These are phyloP conservation scores for Eubucco bourcierii DNA, from an alignment of 2,113 vertebrate species.

Conservation along the genomic window DNA sequence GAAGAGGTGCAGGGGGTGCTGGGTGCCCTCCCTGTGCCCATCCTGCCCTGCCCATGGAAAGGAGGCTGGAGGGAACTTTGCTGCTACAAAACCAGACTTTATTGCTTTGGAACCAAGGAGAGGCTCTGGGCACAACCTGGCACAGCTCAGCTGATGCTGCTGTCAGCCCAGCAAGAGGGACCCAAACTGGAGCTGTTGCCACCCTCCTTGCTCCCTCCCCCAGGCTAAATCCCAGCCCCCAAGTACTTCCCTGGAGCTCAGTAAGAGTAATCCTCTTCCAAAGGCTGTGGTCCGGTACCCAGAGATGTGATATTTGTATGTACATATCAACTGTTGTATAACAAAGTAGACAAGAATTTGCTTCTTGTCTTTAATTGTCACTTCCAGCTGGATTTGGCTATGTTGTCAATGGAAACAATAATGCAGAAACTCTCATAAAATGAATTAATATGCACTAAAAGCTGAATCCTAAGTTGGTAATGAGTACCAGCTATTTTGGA, in stretches of 20 bases:
- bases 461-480: not conserved
- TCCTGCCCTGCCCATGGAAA: not conserved
- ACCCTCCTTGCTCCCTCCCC: not conserved
- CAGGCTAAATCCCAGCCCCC: not conserved
- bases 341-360: not conserved
- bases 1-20: not conserved
- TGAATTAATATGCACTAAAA: not conserved
- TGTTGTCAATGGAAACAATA: not conserved
- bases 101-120: too few species aligned
- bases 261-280: not conserved
- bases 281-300: not conserved
- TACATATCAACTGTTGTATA: not conserved
- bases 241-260: not conserved
- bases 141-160: too few species aligned
- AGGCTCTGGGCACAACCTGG: too few species aligned
- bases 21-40: not conserved
- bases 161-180: not conserved
- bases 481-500: not conserved
- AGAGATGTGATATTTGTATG: not conserved
- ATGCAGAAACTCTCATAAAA: not conserved
- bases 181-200: not conserved
- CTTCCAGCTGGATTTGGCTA: not conserved
- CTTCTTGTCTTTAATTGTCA: not conserved
- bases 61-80: too few species aligned
- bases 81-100: too few species aligned